Evolutionary conservation across 2,113 vertebrate genomes (phyloP).

Genomic region (Eonycteris spelaea): DNA sequence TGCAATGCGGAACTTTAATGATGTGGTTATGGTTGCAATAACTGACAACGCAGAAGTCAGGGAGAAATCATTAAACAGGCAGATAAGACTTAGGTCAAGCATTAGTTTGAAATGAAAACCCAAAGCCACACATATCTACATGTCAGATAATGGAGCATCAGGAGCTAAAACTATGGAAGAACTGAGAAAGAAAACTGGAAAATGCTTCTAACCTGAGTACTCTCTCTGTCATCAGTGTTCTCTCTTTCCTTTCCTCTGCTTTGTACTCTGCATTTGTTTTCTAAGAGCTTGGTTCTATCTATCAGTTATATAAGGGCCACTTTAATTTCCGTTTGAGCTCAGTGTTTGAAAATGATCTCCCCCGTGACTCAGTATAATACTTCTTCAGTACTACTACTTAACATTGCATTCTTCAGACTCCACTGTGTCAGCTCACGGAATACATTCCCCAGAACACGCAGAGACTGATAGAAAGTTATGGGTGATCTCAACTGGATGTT

Average conservation of each 20-base stretch:
- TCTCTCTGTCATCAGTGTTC: neutral
- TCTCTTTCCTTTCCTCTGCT: neutral
- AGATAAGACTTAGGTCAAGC: neutral
- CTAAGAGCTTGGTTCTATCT: neutral
- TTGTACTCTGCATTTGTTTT: neutral
- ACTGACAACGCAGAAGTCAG: neutral
- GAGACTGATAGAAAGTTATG: no score
- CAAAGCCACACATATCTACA: neutral
- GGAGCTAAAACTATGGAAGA: neutral
- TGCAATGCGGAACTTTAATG: neutral
- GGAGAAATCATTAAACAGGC: neutral
- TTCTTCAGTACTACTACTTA: neutral
- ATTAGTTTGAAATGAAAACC: neutral
- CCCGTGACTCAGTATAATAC: neutral
- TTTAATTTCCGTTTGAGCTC: neutral
- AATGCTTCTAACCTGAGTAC: accelerated
- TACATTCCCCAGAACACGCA: neutral
- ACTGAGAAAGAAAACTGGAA: neutral
- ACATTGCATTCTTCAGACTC: neutral
- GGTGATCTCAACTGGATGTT: neutral
- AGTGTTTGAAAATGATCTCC: neutral
- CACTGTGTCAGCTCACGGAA: neutral
- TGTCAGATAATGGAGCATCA: neutral
- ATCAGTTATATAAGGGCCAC: no score
- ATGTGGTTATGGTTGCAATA: neutral